A percentile compares a stretch with the other conserved stretches of the same genome.
phyloP scores from a whole-genome alignment of 2,888 invertebrate genomes.

The Drosophila anomelani region DNA sequence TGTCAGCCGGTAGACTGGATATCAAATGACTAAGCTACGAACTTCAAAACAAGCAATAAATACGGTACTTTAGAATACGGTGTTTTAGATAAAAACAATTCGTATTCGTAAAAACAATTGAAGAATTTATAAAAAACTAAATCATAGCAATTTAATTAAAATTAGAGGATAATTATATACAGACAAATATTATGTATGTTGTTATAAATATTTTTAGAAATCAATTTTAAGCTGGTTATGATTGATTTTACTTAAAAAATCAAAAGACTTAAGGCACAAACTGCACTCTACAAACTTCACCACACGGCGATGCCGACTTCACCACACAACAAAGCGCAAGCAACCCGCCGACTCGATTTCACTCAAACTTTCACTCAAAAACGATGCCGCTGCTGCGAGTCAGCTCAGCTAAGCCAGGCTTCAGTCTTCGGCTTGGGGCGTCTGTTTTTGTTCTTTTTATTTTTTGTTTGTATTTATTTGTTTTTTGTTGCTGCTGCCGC shows the following conservation, averaged over 20 bases:
- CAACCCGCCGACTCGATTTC: conserved; percentile 30
- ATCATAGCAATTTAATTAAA: too few relatives aligned
- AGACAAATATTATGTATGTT: too few relatives aligned
- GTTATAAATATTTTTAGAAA: too few relatives aligned
- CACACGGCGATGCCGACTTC: conserved; percentile 7
- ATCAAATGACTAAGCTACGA: not conserved
- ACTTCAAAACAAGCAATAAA: not conserved
- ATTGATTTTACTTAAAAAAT: not conserved
- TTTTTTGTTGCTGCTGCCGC: conserved; percentile 48
- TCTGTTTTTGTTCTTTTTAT: conserved; percentile 50
- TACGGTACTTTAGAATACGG: too few relatives aligned
- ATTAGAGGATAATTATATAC: too few relatives aligned
- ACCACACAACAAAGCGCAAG: conserved; percentile 43
- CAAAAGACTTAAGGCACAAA: conserved; percentile 62
- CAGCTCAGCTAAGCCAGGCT: conserved; percentile 26
- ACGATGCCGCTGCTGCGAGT: conserved; percentile 24
- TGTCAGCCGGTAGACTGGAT: conserved; percentile 3
- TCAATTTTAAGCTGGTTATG: too few relatives aligned
- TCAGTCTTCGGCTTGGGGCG: conserved; percentile 42
- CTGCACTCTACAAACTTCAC: conserved; percentile 32
- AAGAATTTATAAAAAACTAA: too few relatives aligned
- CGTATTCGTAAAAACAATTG: too few relatives aligned
- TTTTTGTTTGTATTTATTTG: conserved; percentile 23
- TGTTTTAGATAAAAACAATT: too few relatives aligned
- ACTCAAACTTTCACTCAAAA: conserved; percentile 54